Evolutionary conservation across 2,113 vertebrate species (phyloP), one percentile per base, ranked within the genome.

Genomic region (Nerophis lumbriciformis): DNA sequence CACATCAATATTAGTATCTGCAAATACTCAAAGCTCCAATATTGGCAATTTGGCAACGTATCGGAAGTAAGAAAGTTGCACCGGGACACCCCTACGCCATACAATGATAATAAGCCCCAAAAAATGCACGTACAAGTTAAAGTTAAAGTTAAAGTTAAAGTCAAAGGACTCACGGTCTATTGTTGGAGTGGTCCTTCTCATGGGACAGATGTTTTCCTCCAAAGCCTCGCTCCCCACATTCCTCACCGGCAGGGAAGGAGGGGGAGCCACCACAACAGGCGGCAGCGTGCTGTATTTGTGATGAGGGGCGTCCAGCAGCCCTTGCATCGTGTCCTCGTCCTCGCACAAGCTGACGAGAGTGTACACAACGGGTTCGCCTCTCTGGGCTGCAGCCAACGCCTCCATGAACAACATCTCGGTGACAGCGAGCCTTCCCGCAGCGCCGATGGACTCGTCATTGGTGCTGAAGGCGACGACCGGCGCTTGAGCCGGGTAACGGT

Each of bases 401-500:
- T 93, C 95, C 59, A 82, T 89, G 61, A 93, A 98, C 53, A 99
- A 90, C 47, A 90, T 89, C 57, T 99, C 95, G 1, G 94, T 92
- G 66, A 98, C 84, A 38, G 88, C 88, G 65, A 99, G 91, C 50
- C 92, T 92, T 71, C 92, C 95, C 10, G 92, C 89, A 39, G 90
- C 88, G 63, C 91, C 86, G 4, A 98, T 65, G 5, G 87, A 88
- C 61, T 94, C 93, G 0, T 97, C 88, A 0, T 90, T 98, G 73
- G 94, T 95, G 82, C 93, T 93, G 87, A 98, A 95, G 42, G 95
- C 95, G 59, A 96, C 90, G 8, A 99, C 72, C 7, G 96, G 95
- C 14, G 95, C 91, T 77, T 98, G 91, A 70, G 91, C 92, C 0
- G 97, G 97, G 64, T 99, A 99, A 51, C 91, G 92, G 87, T 91